Evolutionary conservation across 2,797 vertebrate genomes (phyloP).

Genomic region (Trichosurus vulpecula): DNA sequence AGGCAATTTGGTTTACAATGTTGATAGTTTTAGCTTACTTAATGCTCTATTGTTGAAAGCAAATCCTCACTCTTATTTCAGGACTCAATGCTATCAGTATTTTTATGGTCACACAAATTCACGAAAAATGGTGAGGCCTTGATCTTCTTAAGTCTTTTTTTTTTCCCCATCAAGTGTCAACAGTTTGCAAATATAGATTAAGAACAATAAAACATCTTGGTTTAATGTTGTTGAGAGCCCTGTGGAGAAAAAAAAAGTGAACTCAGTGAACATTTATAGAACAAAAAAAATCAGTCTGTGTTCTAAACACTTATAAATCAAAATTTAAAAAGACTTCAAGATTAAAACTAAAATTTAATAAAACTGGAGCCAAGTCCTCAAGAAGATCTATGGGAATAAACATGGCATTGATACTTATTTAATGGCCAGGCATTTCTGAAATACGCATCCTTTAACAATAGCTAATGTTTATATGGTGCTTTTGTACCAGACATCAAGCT

Average conservation of each 20-base stretch:
- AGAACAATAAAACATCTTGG: constrained; percentile 64
- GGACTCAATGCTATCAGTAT: constrained; percentile 82
- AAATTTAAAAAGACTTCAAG: background rate
- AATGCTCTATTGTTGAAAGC: constrained; percentile 88
- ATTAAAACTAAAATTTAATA: background rate
- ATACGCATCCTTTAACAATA: background rate
- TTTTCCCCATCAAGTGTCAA: constrained; percentile 75
- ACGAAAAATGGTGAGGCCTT: constrained; percentile 80
- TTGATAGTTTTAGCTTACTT: constrained; percentile 89
- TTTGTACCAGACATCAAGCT: background rate
- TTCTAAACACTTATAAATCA: background rate
- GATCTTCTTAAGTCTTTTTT: constrained; percentile 78
- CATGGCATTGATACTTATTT: background rate
- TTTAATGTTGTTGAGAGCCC: constrained; percentile 89
- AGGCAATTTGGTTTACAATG: constrained; percentile 93
- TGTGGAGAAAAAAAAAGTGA: constrained; percentile 76
- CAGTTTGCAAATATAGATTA: constrained; percentile 77
- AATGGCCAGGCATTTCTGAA: background rate
- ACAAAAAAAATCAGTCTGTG: background rate
- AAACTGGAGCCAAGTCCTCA: background rate
- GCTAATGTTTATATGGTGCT: background rate
- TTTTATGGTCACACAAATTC: constrained; percentile 81
- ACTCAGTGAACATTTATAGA: constrained; percentile 38
- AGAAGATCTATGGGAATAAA: background rate
- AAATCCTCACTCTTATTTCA: constrained; percentile 84